Evolutionary conservation across 2,888 invertebrate species (phyloP).

Genomic region (Ochropleura leucogaster): DNA sequence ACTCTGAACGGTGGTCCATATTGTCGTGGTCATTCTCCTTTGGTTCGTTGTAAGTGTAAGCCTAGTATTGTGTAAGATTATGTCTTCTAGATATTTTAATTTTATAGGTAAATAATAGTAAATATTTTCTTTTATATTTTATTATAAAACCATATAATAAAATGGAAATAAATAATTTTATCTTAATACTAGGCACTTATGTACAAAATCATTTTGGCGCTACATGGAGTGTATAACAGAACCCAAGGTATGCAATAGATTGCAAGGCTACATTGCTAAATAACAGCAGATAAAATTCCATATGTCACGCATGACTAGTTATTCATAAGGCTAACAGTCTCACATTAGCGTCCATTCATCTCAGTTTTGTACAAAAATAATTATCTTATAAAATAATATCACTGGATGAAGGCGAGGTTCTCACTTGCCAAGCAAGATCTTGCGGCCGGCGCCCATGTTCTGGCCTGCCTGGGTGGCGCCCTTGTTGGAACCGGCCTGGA

Average conservation of each 20-base stretch:
- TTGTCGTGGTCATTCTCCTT: too few relatives aligned
- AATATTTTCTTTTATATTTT: constrained; percentile 76
- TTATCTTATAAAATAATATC: constrained; percentile 87
- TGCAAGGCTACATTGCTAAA: constrained; percentile 53
- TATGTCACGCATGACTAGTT: constrained; percentile 79
- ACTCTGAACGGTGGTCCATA: too few relatives aligned
- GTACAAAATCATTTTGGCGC: constrained; percentile 85
- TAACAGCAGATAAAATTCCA: constrained; percentile 71
- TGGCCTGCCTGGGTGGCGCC: constrained; percentile 98
- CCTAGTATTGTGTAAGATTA: background rate
- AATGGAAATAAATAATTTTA: constrained; percentile 87
- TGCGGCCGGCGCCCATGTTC: constrained; percentile 97
- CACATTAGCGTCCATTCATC: constrained; percentile 83
- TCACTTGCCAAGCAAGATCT: constrained; percentile 97
- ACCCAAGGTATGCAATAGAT: constrained; percentile 65
- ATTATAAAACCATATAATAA: constrained; percentile 86
- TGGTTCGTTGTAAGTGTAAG: background rate
- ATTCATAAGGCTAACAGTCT: constrained; percentile 79
- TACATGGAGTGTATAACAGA: constrained; percentile 79
- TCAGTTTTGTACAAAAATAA: constrained; percentile 85
- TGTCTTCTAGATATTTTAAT: background rate
- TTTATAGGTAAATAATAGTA: constrained; percentile 34
- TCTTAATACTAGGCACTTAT: constrained; percentile 86
- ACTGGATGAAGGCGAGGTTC: constrained; percentile 78
- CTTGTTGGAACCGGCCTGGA: constrained; percentile 99